These are phyloP conservation scores for Helleia helle DNA, from an alignment of 2,888 invertebrate species.

Conservation along the genomic window DNA sequence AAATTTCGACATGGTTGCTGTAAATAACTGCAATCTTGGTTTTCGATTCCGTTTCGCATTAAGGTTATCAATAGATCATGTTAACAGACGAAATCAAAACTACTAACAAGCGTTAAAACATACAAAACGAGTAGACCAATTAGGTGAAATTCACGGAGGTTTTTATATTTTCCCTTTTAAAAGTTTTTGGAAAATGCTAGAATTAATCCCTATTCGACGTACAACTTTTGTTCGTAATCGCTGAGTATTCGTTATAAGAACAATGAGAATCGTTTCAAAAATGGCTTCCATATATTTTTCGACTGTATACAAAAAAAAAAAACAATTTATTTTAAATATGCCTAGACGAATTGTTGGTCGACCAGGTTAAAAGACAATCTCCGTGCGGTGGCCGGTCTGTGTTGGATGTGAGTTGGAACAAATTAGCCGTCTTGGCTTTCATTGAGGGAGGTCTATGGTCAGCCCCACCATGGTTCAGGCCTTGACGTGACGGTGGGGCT, in stretches of 20 bases:
- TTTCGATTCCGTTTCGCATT: not conserved
- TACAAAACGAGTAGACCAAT: slow-evolving; percentile 10
- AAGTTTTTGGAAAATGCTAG: slow-evolving; percentile 12
- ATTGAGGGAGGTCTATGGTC: too few relatives aligned
- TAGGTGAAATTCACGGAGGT: slow-evolving; percentile 10
- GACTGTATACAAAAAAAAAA: too few relatives aligned
- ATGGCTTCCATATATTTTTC: slow-evolving; percentile 14
- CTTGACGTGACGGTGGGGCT: too few relatives aligned
- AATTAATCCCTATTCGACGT: slow-evolving; percentile 18
- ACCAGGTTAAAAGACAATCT: too few relatives aligned
- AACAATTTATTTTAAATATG: too few relatives aligned
- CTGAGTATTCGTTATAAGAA: slow-evolving; percentile 17
- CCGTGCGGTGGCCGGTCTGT: too few relatives aligned
- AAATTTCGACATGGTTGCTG: too few relatives aligned
- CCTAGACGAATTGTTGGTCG: too few relatives aligned
- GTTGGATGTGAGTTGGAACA: too few relatives aligned
- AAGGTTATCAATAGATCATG: slow-evolving; percentile 1
- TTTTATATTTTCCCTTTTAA: slow-evolving; percentile 11
- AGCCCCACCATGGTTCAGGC: too few relatives aligned
- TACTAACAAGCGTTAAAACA: slow-evolving; percentile 11
- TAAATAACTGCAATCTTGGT: not conserved
- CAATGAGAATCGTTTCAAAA: slow-evolving; percentile 16
- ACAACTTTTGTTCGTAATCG: slow-evolving; percentile 19
- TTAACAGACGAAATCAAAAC: slow-evolving; percentile 1
- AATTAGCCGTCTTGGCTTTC: too few relatives aligned